Percentiles rank a stretch among this genome's conserved stretches.
phyloP scores from a whole-genome alignment of 2,113 vertebrate genomes.

The Phoenicopterus ruber region DNA sequence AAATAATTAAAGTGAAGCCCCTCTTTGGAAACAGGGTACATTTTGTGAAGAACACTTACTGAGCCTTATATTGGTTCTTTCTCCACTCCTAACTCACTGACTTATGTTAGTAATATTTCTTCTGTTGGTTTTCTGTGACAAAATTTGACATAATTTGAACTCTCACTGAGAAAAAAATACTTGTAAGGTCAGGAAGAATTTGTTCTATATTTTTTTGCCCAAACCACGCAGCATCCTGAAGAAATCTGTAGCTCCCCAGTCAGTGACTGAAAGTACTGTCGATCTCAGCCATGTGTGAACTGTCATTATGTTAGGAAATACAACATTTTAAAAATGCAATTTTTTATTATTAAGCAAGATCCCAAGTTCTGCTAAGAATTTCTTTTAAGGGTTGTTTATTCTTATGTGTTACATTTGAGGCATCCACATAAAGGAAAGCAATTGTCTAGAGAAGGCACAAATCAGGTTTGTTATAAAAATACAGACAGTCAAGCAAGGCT shows the following conservation, averaged over 20 bases:
- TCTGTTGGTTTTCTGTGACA: neutral
- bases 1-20: constrained; percentile 50
- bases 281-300: neutral
- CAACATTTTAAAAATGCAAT: neutral
- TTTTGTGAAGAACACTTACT: constrained; percentile 36
- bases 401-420: neutral
- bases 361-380: neutral
- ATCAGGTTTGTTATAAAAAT: neutral
- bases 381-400: neutral
- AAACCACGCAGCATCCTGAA: neutral
- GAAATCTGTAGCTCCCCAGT: neutral
- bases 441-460: neutral
- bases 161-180: neutral
- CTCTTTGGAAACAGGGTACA: constrained; percentile 2
- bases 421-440: neutral
- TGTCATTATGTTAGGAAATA: neutral
- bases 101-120: neutral
- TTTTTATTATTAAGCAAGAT: neutral
- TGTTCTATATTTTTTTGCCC: neutral
- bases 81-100: neutral
- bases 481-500: neutral
- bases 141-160: neutral
- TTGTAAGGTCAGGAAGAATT: neutral
- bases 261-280: neutral
- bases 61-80: neutral